Percentiles rank a stretch among this genome's conserved stretches.
Evolutionary conservation across 2,113 vertebrate species (phyloP).

Genomic region (Microtus oregoni): DNA sequence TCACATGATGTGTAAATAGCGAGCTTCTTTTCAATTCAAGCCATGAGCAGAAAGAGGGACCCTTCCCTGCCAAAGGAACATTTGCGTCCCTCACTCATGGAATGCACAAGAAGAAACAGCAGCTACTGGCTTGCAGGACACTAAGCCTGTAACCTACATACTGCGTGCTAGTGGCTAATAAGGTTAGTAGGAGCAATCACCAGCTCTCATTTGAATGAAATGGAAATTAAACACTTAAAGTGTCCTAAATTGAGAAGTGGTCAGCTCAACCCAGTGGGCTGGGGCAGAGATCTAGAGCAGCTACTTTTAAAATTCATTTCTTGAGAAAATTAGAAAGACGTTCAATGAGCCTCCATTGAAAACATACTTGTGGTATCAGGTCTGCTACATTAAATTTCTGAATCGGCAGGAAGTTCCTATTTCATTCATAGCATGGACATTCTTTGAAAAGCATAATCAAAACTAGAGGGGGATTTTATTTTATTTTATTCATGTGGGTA

Average conservation of each 20-base stretch:
- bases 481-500: background rate
- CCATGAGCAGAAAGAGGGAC: background rate
- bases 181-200: too few relatives aligned
- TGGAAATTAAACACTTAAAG: background rate
- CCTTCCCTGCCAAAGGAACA: background rate
- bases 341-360: rapidly evolving
- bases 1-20: background rate
- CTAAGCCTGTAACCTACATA: background rate
- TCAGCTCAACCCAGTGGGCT: background rate
- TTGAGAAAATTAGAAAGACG: background rate
- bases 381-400: background rate
- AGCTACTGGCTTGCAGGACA: rapidly evolving
- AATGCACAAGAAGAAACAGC: background rate
- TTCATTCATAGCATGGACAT: background rate
- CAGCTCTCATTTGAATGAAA: background rate
- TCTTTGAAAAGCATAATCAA: background rate
- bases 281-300: rapidly evolving
- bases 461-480: background rate
- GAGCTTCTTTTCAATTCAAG: slow-evolving; percentile 31
- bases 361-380: background rate
- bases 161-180: too few relatives aligned
- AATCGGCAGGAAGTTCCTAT: rapidly evolving
- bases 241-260: background rate
- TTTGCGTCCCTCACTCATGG: background rate
- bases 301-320: background rate